Percentiles rank a stretch among this genome's conserved stretches.
Evolutionary conservation across 2,888 invertebrate species (phyloP).

Genomic region (Mythimna impura): DNA sequence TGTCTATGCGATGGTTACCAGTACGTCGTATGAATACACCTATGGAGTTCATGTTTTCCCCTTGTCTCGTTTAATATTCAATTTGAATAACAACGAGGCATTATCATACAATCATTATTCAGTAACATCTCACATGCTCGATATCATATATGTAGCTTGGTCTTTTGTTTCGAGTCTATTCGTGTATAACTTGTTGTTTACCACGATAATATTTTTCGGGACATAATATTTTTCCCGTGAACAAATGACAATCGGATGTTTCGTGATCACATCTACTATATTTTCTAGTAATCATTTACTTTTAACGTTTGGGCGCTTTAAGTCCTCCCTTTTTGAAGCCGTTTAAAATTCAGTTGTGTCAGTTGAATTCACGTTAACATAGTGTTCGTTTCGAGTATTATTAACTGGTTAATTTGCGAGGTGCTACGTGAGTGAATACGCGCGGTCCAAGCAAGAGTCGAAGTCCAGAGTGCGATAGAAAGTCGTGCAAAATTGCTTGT

Average conservation of each 20-base stretch:
- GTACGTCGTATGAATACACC: conserved; percentile 59
- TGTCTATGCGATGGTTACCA: conserved; percentile 54
- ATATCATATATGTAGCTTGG: conserved; percentile 72
- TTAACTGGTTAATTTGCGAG: conserved; percentile 46
- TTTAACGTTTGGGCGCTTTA: conserved; percentile 12
- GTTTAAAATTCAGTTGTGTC: conserved; percentile 22
- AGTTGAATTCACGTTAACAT: conserved; percentile 53
- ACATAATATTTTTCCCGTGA: conserved; percentile 50
- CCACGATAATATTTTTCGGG: conserved; percentile 52
- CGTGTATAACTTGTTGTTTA: conserved; percentile 58
- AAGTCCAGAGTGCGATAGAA: conserved; percentile 71
- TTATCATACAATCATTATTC: conserved; percentile 84
- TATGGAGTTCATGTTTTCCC: conserved; percentile 72
- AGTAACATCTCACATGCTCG: conserved; percentile 80
- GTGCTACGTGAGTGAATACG: conserved; percentile 45
- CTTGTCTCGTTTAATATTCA: conserved; percentile 79
- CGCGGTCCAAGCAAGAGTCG: conserved; percentile 34
- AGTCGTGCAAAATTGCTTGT: conserved; percentile 81
- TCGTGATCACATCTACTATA: conserved; percentile 31
- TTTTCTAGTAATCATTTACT: conserved; percentile 36
- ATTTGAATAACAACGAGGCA: conserved; percentile 79
- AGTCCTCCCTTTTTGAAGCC: conserved; percentile 8
- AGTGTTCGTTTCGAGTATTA: conserved; percentile 47
- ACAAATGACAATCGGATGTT: conserved; percentile 52
- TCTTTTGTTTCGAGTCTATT: conserved; percentile 77